A percentile compares a stretch with the other conserved stretches of the same genome.
These are phyloP conservation scores for Agrotis clavis DNA, from an alignment of 2,888 invertebrate species.

Conservation along the genomic window DNA sequence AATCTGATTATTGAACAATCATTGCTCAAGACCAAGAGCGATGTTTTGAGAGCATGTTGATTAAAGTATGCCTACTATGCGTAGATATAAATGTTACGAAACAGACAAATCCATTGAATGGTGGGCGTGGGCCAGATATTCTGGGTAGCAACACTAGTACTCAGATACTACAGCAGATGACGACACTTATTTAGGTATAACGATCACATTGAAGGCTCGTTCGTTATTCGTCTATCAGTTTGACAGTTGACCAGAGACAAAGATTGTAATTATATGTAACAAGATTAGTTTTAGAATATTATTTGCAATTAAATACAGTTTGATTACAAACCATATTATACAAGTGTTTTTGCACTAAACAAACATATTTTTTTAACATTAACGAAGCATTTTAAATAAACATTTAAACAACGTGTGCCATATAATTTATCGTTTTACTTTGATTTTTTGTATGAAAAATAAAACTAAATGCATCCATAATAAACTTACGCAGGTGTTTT, in stretches of 20 bases:
- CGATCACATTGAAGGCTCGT: background rate
- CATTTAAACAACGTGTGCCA: too few species aligned
- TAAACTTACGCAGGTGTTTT: slow-evolving; percentile 5
- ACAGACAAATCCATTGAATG: slow-evolving; percentile 53
- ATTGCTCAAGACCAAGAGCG: slow-evolving; percentile 26
- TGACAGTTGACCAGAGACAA: background rate
- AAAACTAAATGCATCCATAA: too few species aligned
- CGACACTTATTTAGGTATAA: slow-evolving; percentile 3
- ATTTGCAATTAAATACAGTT: background rate
- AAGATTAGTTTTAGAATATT: too few species aligned
- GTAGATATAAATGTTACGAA: slow-evolving; percentile 33
- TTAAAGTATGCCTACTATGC: slow-evolving; percentile 32
- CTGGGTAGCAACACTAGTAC: slow-evolving; percentile 57
- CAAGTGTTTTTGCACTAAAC: slow-evolving; percentile 6
- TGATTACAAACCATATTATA: background rate
- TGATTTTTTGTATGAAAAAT: too few species aligned
- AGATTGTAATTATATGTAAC: background rate
- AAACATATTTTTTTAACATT: too few species aligned
- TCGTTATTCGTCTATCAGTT: background rate
- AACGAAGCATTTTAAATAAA: too few species aligned
- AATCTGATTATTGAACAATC: slow-evolving; percentile 19
- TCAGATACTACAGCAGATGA: slow-evolving; percentile 37
- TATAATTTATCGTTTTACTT: too few species aligned
- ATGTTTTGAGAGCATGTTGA: slow-evolving; percentile 59
- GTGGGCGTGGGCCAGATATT: slow-evolving; percentile 68